A percentile compares a stretch with the other conserved stretches of the same genome.
phyloP scores from a whole-genome alignment of 2,113 vertebrate species.

The Peromyscus leucopus region DNA sequence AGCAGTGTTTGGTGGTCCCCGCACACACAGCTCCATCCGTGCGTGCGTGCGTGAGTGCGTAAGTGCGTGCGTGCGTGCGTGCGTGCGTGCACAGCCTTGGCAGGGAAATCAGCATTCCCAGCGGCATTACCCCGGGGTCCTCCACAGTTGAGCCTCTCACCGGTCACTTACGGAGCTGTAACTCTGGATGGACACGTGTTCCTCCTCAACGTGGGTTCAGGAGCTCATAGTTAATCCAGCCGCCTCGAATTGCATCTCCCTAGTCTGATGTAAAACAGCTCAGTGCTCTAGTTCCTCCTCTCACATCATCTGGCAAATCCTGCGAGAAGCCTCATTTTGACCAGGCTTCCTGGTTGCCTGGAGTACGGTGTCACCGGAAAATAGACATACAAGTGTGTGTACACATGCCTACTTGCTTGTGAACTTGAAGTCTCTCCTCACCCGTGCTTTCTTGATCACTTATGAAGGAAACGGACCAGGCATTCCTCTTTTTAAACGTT shows the following conservation, averaged over 20 bases:
- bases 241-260: neutral
- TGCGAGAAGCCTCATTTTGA: neutral
- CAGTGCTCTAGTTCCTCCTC: neutral
- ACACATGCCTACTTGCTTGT: neutral
- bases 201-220: neutral
- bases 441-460: neutral
- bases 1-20: neutral
- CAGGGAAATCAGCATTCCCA: neutral
- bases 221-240: neutral
- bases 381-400: too few relatives aligned
- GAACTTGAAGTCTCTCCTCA: neutral
- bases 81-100: neutral
- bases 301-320: neutral
- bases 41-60: neutral
- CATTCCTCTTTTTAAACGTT: neutral
- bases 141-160: neutral
- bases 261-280: neutral
- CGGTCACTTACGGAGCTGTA: neutral
- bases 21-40: neutral
- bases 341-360: neutral
- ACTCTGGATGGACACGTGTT: neutral
- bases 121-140: neutral
- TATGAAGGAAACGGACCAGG: neutral
- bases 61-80: too few relatives aligned
- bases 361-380: neutral